Base-by-base conservation (phyloP, 1,140 invertebrate species). In the Diorhabda carinulata region DNA sequence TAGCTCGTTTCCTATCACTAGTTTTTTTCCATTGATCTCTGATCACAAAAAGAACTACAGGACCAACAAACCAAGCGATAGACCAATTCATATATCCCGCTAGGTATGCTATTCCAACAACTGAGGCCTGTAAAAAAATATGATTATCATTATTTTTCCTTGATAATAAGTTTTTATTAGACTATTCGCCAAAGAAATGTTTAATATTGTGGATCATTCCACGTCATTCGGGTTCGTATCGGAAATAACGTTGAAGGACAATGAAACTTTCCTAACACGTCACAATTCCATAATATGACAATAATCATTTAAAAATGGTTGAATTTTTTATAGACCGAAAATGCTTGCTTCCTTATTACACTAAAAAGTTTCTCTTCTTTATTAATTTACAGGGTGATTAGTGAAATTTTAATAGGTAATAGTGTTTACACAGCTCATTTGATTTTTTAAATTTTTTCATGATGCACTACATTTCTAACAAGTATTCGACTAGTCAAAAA, bases 11-110 rank as follows among this genome's bases (percentile, higher is more conserved):
- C 61, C 90, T 85, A 74, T 93, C 87, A 72, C 87, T 90, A 62
- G 91, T 87, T 78, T 88, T 89, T 58, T 87, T 87, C 84, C 90
- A 89, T 81, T 95, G 91, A 70, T 92, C 88, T 64, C 93, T 88
- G 73, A 94, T 85, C 57, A 93, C 90, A 5, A 90, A 89, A 25
- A 94, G 82, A 43, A 94, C 85, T 5, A 97, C 86, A 0, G 92
- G 93, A 0, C 90, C 87, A 69, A 96, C 86, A 2, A 97, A 84
- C 94, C 95, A 97, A 41, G 92, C 94, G 40, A 94, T 87, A 58
- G 87, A 89, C 83, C 93, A 90, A 77, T 92, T 89, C 86, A 92
- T 90, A 78, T 95, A 95, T 5, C 94, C 95, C 57, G 91, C 87
- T 58, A 93, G 81, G 84, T 94, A 97, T 57, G 92, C 89, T 10